Percentiles rank a stretch among this genome's conserved stretches.
Evolutionary conservation across 2,113 vertebrate species (phyloP).

Genomic region (Heterocephalus glaber): DNA sequence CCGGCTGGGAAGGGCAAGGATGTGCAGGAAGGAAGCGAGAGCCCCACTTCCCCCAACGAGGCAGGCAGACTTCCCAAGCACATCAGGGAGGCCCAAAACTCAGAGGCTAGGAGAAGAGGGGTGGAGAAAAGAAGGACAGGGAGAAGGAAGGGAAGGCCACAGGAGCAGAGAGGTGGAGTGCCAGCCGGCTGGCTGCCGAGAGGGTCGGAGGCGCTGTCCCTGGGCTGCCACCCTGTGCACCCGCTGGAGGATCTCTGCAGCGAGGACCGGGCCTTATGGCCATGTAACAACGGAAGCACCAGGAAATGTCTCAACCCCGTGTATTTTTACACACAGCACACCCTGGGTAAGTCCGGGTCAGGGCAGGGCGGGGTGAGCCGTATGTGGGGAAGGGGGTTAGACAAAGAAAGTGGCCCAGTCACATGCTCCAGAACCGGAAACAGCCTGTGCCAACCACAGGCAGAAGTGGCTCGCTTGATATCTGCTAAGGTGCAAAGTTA

Average conservation of each 20-base stretch:
- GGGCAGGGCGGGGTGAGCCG: neutral
- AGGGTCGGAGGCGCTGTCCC: neutral
- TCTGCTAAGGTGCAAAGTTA: neutral
- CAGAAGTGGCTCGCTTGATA: slow-evolving; percentile 60
- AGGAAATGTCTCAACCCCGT: slow-evolving; percentile 81
- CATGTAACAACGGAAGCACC: slow-evolving; percentile 76
- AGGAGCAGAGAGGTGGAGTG: neutral
- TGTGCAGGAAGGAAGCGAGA: neutral
- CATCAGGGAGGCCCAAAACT: neutral
- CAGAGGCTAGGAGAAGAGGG: neutral
- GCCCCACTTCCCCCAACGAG: neutral
- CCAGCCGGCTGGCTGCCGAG: neutral
- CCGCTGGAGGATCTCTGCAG: neutral
- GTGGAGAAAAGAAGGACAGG: neutral
- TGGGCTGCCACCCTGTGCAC: neutral
- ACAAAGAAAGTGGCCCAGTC: slow-evolving; percentile 46
- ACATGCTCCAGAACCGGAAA: slow-evolving; percentile 43
- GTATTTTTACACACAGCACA: slow-evolving; percentile 71
- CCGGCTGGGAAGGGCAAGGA: neutral
- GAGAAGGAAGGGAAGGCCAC: neutral
- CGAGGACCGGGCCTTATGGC: slow-evolving; percentile 71
- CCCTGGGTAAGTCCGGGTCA: neutral
- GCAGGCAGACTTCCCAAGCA: neutral
- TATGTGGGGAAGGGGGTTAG: neutral
- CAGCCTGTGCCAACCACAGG: neutral